phyloP scores from a whole-genome alignment of 2,888 invertebrate genomes.

The Phytoseiulus persimilis region DNA sequence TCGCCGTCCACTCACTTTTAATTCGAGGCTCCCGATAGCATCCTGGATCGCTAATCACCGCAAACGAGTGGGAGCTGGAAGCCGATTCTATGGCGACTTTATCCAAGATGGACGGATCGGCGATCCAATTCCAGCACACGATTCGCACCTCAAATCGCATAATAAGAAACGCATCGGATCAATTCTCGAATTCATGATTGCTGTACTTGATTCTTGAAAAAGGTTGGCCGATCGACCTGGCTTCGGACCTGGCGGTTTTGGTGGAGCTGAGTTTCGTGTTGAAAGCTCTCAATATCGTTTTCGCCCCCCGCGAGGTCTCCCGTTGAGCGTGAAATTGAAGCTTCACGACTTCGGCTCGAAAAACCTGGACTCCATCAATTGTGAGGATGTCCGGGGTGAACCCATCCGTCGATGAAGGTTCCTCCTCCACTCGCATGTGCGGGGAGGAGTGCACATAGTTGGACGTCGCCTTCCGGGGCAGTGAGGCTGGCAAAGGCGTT shows the following conservation, averaged over 20 bases:
- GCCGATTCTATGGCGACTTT: too few species aligned
- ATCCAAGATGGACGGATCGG: too few species aligned
- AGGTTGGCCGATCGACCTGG: not conserved
- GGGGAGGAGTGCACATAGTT: not conserved
- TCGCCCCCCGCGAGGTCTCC: not conserved
- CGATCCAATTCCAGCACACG: too few species aligned
- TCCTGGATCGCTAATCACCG: too few species aligned
- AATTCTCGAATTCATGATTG: not conserved
- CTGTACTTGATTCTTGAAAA: not conserved
- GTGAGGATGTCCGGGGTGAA: not conserved
- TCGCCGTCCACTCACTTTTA: too few species aligned
- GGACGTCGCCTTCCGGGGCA: not conserved
- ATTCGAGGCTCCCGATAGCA: too few species aligned
- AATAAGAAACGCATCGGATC: too few species aligned
- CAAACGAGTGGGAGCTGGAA: too few species aligned
- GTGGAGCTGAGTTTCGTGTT: not conserved
- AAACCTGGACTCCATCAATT: not conserved
- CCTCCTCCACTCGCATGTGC: not conserved
- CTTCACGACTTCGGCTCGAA: not conserved
- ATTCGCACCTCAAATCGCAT: too few species aligned
- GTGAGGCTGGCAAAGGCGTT: not conserved
- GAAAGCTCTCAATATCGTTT: not conserved
- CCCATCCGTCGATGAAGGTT: not conserved
- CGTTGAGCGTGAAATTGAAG: slow-evolving; percentile 5
- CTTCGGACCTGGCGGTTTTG: not conserved